A percentile compares a stretch with the other conserved stretches of the same genome.
These are phyloP conservation scores for Esperia sulphurella DNA, from an alignment of 2,888 invertebrate genomes.

Conservation along the genomic window DNA sequence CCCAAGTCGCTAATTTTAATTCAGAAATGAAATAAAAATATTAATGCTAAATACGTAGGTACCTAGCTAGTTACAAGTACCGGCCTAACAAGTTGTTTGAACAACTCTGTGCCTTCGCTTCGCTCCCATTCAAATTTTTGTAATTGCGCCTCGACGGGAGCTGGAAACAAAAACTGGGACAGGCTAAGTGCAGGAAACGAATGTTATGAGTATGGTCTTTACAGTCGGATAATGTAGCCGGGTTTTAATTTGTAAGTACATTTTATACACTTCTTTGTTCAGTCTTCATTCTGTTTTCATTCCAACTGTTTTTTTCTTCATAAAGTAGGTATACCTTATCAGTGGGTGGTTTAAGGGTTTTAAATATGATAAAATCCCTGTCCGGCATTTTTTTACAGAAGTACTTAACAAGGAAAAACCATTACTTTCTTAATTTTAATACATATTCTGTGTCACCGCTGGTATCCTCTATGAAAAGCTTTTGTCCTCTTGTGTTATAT, in stretches of 20 bases:
- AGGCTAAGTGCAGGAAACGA: conserved; percentile 2
- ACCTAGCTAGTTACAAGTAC: neutral
- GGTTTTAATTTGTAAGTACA: neutral
- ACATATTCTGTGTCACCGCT: neutral
- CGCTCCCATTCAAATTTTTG: conserved; percentile 39
- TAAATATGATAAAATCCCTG: neutral
- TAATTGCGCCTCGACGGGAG: conserved; percentile 36
- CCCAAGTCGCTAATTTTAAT: no score
- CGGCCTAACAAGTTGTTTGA: conserved; percentile 42
- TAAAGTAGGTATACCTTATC: no score
- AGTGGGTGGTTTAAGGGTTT: no score
- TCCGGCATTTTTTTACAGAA: neutral
- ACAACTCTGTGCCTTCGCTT: conserved; percentile 20
- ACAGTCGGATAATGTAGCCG: neutral
- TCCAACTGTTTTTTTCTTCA: no score
- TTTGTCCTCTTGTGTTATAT: conserved; percentile 21
- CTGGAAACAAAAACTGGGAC: conserved; percentile 4
- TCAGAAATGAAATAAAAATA: no score
- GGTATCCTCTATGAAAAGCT: conserved; percentile 26
- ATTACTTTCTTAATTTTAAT: neutral
- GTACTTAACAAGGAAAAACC: neutral
- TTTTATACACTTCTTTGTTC: neutral
- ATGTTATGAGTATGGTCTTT: neutral
- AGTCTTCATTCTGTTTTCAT: no score
- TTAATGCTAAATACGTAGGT: neutral